These are phyloP conservation scores for Seira sanloemensis DNA, from an alignment of 2,888 invertebrate species.

Conservation along the genomic window DNA sequence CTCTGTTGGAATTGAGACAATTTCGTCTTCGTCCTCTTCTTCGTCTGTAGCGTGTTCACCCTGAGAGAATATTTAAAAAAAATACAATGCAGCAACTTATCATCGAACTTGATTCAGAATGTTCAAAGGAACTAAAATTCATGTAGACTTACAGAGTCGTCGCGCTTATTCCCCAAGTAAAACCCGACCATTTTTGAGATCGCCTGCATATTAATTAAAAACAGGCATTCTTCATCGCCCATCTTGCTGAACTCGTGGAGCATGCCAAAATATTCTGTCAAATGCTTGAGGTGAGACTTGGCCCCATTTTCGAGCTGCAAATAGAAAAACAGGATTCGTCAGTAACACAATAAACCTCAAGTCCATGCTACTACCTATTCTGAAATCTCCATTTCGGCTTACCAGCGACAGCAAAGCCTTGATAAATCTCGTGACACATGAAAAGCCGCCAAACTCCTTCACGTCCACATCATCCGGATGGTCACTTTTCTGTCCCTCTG, in stretches of 20 bases:
- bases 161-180: constrained; percentile 89
- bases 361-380: too few relatives aligned
- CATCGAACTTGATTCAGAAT: not conserved
- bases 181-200: constrained; percentile 94
- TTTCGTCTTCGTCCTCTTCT: constrained; percentile 83
- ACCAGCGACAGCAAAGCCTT: constrained; percentile 90
- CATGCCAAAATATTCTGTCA: constrained; percentile 95
- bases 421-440: constrained; percentile 95
- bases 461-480: constrained; percentile 80
- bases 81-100: constrained; percentile 19
- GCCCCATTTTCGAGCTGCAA: constrained; percentile 89
- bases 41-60: constrained; percentile 83
- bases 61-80: constrained; percentile 74
- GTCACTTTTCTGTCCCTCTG: constrained; percentile 77
- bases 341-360: too few relatives aligned
- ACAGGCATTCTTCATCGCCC: constrained; percentile 94
- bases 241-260: constrained; percentile 95
- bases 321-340: too few relatives aligned
- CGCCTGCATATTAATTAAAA: constrained; percentile 89
- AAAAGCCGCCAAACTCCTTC: constrained; percentile 82
- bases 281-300: constrained; percentile 88
- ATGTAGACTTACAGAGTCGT: constrained; percentile 82
- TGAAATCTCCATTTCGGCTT: too few relatives aligned
- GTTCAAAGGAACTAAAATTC: too few relatives aligned
- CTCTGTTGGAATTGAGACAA: constrained; percentile 81